phyloP scores from a whole-genome alignment of 2,888 invertebrate genomes.

The Pachycephus smyrnensis region DNA sequence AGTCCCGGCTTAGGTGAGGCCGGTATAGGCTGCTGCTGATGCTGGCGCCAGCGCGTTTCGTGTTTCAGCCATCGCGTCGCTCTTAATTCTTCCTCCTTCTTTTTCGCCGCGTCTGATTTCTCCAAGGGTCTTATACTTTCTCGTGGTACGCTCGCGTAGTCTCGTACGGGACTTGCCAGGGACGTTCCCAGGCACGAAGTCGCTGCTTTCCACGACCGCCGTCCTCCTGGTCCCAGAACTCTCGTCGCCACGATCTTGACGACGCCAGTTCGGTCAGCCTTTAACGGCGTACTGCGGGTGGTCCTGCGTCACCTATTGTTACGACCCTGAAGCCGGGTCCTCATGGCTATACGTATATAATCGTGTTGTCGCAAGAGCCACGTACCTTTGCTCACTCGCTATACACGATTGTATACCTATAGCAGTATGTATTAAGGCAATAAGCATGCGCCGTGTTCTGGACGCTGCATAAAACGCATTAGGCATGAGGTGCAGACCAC shows the following conservation, averaged over 20 bases:
- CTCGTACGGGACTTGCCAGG: background rate
- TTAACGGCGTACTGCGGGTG: conserved; percentile 59
- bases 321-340: conserved; percentile 32
- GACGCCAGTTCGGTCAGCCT: conserved; percentile 12
- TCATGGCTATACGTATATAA: no score
- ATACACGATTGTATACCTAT: no score
- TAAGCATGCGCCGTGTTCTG: no score
- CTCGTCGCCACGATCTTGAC: background rate
- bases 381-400: no score
- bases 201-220: conserved; percentile 26
- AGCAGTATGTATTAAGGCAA: no score
- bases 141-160: background rate
- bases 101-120: background rate
- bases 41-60: conserved; percentile 63
- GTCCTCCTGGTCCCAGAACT: conserved; percentile 22
- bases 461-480: conserved; percentile 3
- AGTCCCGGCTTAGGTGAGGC: conserved; percentile 49
- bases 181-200: no score
- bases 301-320: conserved; percentile 60
- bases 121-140: background rate
- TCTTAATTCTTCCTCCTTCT: conserved; percentile 3
- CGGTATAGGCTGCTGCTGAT: conserved; percentile 35
- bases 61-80: conserved; percentile 49
- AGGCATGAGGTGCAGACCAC: background rate
- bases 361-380: no score